phyloP scores from a whole-genome alignment of 2,113 vertebrate species.

The Gobio gobio region DNA sequence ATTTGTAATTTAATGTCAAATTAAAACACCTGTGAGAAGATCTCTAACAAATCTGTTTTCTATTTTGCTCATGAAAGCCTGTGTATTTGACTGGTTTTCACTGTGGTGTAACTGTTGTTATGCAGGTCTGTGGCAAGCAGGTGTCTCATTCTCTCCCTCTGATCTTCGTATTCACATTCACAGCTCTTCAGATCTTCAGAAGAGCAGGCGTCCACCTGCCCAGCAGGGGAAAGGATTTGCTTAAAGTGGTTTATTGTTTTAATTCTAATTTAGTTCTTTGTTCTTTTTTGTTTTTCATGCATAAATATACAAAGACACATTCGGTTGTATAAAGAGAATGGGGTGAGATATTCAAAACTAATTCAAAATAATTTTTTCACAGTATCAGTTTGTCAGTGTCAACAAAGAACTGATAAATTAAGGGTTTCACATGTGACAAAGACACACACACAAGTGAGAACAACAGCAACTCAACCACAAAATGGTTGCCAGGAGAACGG shows the following conservation, averaged over 20 bases:
- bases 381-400: neutral
- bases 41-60: neutral
- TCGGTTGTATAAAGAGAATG: neutral
- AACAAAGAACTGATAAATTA: conserved; percentile 2
- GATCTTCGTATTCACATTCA: conserved; percentile 31
- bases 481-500: too few relatives aligned
- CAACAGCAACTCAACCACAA: neutral
- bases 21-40: neutral
- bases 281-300: conserved; percentile 35
- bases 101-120: neutral
- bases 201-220: neutral
- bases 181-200: conserved; percentile 36
- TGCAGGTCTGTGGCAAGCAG: conserved; percentile 15
- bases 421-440: neutral
- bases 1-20: neutral
- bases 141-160: conserved; percentile 24
- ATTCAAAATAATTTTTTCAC: neutral
- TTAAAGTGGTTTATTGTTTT: conserved; percentile 31
- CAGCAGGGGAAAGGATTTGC: neutral
- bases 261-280: conserved; percentile 36
- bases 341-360: conserved; percentile 25
- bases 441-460: neutral
- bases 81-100: neutral
- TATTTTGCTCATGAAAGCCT: neutral
- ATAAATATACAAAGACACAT: neutral